Conservation (phyloP, 2,888 invertebrate genomes). For the Parelbella ahira region DNA sequence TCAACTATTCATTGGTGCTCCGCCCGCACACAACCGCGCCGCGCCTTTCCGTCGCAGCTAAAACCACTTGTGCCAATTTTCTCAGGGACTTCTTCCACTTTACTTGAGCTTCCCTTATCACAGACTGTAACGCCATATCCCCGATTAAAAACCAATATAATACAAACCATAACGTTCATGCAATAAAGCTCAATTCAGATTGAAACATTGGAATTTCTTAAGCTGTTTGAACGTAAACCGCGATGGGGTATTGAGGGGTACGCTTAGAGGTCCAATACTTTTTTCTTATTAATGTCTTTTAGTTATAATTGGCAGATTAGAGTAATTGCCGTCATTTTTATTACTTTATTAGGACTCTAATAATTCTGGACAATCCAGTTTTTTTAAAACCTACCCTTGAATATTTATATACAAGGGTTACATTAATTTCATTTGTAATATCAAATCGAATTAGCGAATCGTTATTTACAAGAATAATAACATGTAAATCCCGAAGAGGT, state of each 20-base stretch:
- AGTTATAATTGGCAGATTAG: constrained; percentile 59
- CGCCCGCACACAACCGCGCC: constrained; percentile 47
- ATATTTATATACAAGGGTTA: too few relatives aligned
- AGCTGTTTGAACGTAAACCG: constrained; percentile 31
- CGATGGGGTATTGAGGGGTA: constrained; percentile 52
- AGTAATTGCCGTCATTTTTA: constrained; percentile 12
- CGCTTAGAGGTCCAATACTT: constrained; percentile 68
- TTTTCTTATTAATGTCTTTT: constrained; percentile 71
- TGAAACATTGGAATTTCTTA: constrained; percentile 28
- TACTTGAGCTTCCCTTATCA: constrained; percentile 63
- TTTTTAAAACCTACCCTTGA: too few relatives aligned
- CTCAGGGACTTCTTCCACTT: constrained; percentile 76
- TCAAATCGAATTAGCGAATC: too few relatives aligned
- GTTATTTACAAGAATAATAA: too few relatives aligned
- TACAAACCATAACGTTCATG: constrained; percentile 24
- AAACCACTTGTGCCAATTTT: constrained; percentile 82
- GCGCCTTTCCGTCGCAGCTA: constrained; percentile 60
- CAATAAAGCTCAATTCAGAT: constrained; percentile 46
- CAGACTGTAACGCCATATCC: constrained; percentile 50
- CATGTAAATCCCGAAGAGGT: too few relatives aligned
- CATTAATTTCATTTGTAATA: too few relatives aligned
- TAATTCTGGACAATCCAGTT: too few relatives aligned
- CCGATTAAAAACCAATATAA: constrained; percentile 40
- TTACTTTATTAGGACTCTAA: too few relatives aligned
- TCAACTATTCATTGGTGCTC: too few relatives aligned